Evolutionary conservation across 2,113 vertebrate species (phyloP).

Genomic region (Psittacula cyanocephala): DNA sequence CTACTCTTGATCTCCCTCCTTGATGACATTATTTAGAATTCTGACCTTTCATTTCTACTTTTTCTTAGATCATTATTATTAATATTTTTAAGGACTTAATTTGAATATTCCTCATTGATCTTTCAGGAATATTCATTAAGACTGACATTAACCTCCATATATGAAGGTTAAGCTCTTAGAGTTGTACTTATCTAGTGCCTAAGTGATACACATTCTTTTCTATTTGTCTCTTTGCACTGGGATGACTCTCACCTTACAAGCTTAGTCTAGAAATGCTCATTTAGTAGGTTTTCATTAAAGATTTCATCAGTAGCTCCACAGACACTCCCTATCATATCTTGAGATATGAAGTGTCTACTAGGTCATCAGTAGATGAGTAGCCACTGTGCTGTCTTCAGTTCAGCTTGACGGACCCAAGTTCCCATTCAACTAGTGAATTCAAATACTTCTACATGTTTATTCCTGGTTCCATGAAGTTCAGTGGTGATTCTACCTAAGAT

Average conservation of each 20-base stretch:
- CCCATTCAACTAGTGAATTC: background rate
- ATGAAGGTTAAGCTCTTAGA: background rate
- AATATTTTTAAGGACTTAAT: background rate
- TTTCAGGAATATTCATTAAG: background rate
- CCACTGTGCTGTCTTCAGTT: background rate
- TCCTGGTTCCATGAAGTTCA: background rate
- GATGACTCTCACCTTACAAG: background rate
- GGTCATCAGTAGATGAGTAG: background rate
- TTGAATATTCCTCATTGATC: background rate
- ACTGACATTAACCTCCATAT: background rate
- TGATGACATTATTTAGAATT: constrained; percentile 15
- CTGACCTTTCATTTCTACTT: background rate
- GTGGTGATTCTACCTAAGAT: background rate
- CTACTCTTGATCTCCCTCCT: background rate
- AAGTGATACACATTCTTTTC: background rate
- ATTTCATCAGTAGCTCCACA: background rate
- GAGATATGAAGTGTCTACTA: background rate
- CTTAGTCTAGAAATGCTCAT: background rate
- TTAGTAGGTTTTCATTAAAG: background rate
- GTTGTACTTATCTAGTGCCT: background rate
- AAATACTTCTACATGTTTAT: background rate
- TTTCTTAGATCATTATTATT: background rate
- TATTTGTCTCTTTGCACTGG: background rate
- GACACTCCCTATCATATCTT: background rate
- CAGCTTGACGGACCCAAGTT: background rate